A percentile compares a stretch with the other conserved stretches of the same genome.
These are phyloP conservation scores for Acanthaster planci DNA, from an alignment of 35 echinoderm and acorn worm species.

Conservation along the genomic window DNA sequence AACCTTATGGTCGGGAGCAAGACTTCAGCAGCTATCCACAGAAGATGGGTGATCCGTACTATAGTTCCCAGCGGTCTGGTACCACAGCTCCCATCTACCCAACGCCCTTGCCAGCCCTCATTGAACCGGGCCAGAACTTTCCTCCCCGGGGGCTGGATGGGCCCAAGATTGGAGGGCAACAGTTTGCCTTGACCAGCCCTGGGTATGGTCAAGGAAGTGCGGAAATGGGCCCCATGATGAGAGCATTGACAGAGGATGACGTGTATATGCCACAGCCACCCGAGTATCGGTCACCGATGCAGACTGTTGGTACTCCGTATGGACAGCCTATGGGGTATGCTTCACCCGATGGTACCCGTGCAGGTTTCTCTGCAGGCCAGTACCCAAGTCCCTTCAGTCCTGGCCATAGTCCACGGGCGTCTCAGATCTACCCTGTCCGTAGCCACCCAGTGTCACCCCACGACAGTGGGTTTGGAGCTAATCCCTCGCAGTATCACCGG, in stretches of 20 bases:
- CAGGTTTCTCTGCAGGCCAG: background rate
- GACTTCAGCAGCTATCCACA: conserved; percentile 13
- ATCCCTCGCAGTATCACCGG: conserved; percentile 37
- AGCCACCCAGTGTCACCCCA: conserved; percentile 14
- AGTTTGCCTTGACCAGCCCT: conserved; percentile 8
- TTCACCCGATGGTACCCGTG: conserved; percentile 24
- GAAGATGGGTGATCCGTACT: conserved; percentile 37
- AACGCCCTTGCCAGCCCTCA: background rate
- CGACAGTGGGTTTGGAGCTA: conserved; percentile 46
- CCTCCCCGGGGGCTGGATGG: conserved; percentile 31
- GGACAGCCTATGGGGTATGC: conserved; percentile 34
- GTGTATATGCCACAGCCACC: conserved; percentile 20
- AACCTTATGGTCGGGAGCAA: conserved; percentile 5
- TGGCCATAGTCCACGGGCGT: conserved; percentile 33
- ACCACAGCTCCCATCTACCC: conserved; percentile 11
- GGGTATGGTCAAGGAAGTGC: background rate
- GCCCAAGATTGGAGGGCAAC: conserved; percentile 48
- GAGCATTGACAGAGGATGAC: conserved; percentile 83
- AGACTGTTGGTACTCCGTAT: background rate
- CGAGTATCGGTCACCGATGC: conserved; percentile 8
- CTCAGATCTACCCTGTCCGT: conserved; percentile 50
- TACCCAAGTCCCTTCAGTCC: conserved; percentile 65
- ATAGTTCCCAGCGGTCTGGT: conserved; percentile 11
- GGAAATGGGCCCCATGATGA: conserved; percentile 84
- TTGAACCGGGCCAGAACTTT: conserved; percentile 20